Base-by-base conservation (phyloP, 2,113 vertebrate genomes). In the Lagopus muta region DNA sequence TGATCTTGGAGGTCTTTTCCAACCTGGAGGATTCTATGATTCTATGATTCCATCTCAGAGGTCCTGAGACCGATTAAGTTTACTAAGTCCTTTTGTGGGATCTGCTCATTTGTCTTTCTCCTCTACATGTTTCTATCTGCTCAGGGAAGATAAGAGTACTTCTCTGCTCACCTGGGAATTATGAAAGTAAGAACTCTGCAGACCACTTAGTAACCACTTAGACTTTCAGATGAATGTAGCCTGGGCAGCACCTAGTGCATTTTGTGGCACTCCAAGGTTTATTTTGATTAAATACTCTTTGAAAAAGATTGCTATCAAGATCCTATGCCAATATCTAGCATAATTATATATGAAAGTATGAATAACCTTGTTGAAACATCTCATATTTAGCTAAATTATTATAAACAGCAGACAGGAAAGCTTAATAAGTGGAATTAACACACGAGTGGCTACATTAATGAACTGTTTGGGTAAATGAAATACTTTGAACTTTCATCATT, bases 401-500 rank as follows among this genome's bases (percentile, higher is more conserved):
- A 84, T 76, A 94, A 95, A 82, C 82, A 85, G 50, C 32, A 92
- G 78, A 62, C 36, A 85, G 60, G 17, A 67, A 82, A 45, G 5
- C 15, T 92, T 92, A 91, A 82, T 92, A 91, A 91, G 55, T 74
- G 61, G 64, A 43, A 94, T 95, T 94, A 91, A 27, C 67, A 91
- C 66, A 90, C 79, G 69, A 94, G 57, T 52, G 76, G 47, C 57
- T 93, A 88, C 72, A 65, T 88, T 92, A 94, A 93, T 92, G 92
- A 94, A 92, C 61, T 47, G 45, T 88, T 95, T 86, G 52, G 43
- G 82, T 78, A 92, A 92, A 91, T 89, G 50, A 64, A 93, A 88
- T 88, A 89, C 55, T 91, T 89, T 72, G 76, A 89, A 77, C 91
- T 94, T 93, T 83, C 79, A 90, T 89, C 65, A 89, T 88, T 93